phyloP scores from a whole-genome alignment of 2,888 invertebrate species.

The Oxycera nigricornis region DNA sequence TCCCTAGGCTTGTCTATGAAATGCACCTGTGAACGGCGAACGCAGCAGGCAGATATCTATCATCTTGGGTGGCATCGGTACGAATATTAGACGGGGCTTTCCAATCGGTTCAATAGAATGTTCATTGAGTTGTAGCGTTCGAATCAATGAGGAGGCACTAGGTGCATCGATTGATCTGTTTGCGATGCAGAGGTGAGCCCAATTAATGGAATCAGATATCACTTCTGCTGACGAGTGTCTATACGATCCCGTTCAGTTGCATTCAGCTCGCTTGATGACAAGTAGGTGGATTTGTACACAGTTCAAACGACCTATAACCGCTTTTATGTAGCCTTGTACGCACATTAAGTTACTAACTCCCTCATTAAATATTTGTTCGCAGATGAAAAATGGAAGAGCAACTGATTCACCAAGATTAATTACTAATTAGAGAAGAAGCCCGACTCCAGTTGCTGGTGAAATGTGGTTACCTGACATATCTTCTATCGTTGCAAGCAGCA shows the following conservation, averaged over 20 bases:
- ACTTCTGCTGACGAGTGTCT: not conserved
- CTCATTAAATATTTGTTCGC: too few species aligned
- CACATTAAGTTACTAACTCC: too few species aligned
- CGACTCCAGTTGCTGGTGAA: too few species aligned
- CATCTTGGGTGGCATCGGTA: conserved; percentile 20
- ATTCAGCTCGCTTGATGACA: not conserved
- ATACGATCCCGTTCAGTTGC: not conserved
- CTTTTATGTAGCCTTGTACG: too few species aligned
- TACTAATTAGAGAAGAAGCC: too few species aligned
- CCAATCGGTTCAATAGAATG: conserved; percentile 22
- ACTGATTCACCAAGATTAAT: too few species aligned
- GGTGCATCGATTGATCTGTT: not conserved
- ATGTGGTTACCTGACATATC: too few species aligned
- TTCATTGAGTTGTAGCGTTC: conserved; percentile 15
- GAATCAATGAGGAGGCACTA: not conserved
- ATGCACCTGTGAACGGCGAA: conserved; percentile 29
- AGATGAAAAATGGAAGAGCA: too few species aligned
- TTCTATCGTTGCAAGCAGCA: too few species aligned
- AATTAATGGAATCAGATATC: not conserved
- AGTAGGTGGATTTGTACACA: not conserved
- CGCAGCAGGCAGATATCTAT: conserved; percentile 29
- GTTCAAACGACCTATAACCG: too few species aligned
- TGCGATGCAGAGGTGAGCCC: not conserved
- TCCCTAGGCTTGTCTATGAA: too few species aligned
- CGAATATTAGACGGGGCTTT: conserved; percentile 18